Conservation (phyloP, 2,888 invertebrate genomes). For the Xanthia icteritia region DNA sequence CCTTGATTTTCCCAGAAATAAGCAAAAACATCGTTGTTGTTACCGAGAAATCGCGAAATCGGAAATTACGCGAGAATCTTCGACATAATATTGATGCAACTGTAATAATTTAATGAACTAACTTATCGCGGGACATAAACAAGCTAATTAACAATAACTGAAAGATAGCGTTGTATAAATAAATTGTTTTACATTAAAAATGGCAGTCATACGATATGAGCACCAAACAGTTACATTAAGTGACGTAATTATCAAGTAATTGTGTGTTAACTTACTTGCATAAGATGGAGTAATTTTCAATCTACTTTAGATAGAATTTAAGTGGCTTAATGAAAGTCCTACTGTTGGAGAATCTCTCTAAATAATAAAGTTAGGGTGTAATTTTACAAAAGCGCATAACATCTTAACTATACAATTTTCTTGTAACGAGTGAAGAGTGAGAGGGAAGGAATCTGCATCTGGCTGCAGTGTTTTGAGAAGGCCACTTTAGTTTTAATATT, state of each 20-base stretch:
- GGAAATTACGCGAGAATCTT: constrained; percentile 11
- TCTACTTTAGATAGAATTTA: not conserved
- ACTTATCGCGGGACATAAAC: constrained; percentile 46
- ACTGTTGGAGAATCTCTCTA: not conserved
- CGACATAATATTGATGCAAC: constrained; percentile 28
- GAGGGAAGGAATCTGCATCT: not conserved
- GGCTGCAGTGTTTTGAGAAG: not conserved
- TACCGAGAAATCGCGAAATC: too few relatives aligned
- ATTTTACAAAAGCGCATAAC: not conserved
- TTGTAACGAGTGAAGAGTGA: not conserved
- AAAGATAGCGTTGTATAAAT: constrained; percentile 49
- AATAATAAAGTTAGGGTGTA: not conserved
- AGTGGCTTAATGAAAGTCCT: not conserved
- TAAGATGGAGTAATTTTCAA: not conserved
- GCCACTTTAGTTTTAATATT: too few relatives aligned
- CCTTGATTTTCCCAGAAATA: not conserved
- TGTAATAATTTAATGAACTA: constrained; percentile 2
- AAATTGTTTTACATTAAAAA: constrained; percentile 48
- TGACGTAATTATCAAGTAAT: constrained; percentile 30
- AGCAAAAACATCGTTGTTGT: not conserved
- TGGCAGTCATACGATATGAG: constrained; percentile 28
- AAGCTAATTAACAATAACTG: constrained; percentile 57
- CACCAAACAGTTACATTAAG: not conserved
- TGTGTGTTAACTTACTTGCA: not conserved
- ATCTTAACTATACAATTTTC: not conserved